phyloP scores from a whole-genome alignment of 2,797 vertebrate species.

The Naso thynnoides region DNA sequence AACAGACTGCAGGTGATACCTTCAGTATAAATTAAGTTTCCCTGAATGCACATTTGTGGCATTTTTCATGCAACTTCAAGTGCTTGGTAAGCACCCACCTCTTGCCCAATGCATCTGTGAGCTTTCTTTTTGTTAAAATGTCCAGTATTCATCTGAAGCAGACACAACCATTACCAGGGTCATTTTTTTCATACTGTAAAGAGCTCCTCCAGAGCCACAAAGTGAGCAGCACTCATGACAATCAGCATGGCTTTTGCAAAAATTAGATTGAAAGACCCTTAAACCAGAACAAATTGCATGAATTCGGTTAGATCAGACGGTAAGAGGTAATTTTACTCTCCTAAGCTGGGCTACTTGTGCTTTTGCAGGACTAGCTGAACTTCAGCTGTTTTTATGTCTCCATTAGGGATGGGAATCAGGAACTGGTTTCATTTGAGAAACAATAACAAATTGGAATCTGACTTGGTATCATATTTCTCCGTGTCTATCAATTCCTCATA shows the following conservation, averaged over 20 bases:
- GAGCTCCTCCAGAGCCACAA: too few species aligned
- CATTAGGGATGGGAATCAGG: too few species aligned
- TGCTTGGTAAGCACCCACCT: neutral
- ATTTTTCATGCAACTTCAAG: neutral
- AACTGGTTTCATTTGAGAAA: too few species aligned
- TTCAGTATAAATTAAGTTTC: too few species aligned
- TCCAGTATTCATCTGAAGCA: neutral
- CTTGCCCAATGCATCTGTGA: neutral
- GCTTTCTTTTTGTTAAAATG: neutral
- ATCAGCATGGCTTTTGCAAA: neutral
- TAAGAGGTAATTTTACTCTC: neutral
- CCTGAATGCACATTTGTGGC: neutral
- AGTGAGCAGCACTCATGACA: too few species aligned
- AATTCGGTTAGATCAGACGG: neutral
- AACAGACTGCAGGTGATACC: accelerated
- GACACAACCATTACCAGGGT: neutral
- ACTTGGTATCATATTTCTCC: too few species aligned
- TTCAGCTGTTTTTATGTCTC: too few species aligned
- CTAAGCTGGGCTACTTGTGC: neutral
- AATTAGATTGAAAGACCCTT: neutral
- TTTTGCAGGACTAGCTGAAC: too few species aligned
- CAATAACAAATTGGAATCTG: too few species aligned
- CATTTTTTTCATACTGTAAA: neutral
- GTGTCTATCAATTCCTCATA: too few species aligned
- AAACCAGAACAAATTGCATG: neutral